Evolutionary conservation across 2,797 vertebrate species (phyloP).

Genomic region (Intellagama lesueurii): DNA sequence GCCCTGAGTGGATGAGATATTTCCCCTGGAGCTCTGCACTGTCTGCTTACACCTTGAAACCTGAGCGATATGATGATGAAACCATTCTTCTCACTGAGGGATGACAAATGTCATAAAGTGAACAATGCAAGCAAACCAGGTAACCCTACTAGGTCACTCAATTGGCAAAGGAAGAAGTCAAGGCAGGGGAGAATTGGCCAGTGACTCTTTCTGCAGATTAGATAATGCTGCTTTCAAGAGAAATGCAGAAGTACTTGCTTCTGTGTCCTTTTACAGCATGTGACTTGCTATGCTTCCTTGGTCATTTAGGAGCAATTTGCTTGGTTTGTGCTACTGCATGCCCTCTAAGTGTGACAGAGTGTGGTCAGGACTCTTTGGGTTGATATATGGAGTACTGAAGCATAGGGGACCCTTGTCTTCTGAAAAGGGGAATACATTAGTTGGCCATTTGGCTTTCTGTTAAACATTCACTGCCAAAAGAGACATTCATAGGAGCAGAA

Average conservation of each 20-base stretch:
- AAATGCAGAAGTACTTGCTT: background rate
- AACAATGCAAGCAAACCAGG: background rate
- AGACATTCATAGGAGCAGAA: background rate
- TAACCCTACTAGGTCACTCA: background rate
- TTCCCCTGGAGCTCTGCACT: background rate
- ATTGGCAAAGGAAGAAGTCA: background rate
- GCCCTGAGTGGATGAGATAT: background rate
- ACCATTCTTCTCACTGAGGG: constrained; percentile 1
- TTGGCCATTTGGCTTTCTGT: background rate
- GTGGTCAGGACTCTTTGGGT: background rate
- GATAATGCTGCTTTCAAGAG: background rate
- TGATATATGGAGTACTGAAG: background rate
- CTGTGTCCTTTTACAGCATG: background rate
- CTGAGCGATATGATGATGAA: constrained; percentile 1
- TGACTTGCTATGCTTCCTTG: background rate
- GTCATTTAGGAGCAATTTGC: background rate
- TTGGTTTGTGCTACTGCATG: background rate
- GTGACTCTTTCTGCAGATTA: background rate
- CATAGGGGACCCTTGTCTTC: background rate
- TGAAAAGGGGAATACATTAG: background rate
- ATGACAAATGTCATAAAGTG: constrained; percentile 13
- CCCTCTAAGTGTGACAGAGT: background rate
- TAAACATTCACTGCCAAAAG: background rate
- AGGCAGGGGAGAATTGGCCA: background rate
- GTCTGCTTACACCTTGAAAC: constrained; percentile 20